Evolutionary conservation across 2,797 vertebrate species (phyloP).

Genomic region (Oreochromis grahami): DNA sequence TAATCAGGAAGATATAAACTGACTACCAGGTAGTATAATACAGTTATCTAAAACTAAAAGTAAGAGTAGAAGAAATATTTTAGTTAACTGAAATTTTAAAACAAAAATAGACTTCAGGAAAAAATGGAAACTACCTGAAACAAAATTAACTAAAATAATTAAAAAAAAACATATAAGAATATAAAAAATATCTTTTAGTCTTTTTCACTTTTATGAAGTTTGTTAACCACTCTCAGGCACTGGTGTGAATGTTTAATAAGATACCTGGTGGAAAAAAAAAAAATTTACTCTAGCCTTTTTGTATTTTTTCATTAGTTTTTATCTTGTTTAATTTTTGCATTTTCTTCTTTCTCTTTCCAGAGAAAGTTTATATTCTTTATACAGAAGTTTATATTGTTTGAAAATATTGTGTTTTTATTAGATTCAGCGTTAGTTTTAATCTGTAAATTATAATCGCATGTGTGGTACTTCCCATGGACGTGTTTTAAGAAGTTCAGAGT

Average conservation of each 20-base stretch:
- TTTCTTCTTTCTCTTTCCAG: background rate
- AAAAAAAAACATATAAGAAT: background rate
- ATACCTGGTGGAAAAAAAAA: background rate
- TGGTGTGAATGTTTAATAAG: background rate
- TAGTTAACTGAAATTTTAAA: background rate
- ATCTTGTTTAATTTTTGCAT: background rate
- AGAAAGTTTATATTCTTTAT: background rate
- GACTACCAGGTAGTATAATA: background rate
- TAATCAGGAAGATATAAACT: background rate
- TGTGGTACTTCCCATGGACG: accelerated
- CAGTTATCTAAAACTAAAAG: background rate
- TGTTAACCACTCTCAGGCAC: background rate
- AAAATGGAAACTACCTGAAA: background rate
- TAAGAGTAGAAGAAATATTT: background rate
- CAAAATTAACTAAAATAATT: background rate
- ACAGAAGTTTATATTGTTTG: background rate
- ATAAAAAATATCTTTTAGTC: background rate
- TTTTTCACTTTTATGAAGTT: background rate
- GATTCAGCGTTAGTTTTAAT: background rate
- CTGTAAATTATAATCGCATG: background rate
- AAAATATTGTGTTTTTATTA: background rate
- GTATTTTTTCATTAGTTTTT: background rate
- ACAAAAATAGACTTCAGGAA: accelerated
- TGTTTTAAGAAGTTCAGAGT: background rate
- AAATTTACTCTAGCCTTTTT: background rate